These are phyloP conservation scores for Atta cephalotes DNA, from an alignment of 1,140 invertebrate species.

Conservation along the genomic window DNA sequence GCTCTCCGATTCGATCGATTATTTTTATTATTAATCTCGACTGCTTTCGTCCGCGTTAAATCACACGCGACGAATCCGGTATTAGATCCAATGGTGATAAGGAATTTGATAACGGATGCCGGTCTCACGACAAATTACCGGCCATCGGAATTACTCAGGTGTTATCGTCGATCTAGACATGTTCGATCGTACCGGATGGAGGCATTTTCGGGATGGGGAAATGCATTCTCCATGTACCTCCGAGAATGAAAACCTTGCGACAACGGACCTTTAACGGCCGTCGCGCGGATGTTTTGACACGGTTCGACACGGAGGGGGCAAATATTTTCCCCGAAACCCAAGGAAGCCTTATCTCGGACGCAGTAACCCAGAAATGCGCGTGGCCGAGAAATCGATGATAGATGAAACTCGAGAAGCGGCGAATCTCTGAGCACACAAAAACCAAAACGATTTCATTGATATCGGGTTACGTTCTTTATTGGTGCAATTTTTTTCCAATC, in stretches of 20 bases:
- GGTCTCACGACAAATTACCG: constrained; percentile 68
- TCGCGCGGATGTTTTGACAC: constrained; percentile 49
- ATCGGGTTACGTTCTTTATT: constrained; percentile 31
- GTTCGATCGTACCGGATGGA: constrained; percentile 54
- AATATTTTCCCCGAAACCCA: constrained; percentile 17
- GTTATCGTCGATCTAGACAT: constrained; percentile 68
- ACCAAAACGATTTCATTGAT: constrained; percentile 38
- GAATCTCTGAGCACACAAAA: constrained; percentile 10
- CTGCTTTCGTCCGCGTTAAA: constrained; percentile 30
- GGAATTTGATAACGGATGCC: constrained; percentile 68
- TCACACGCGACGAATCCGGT: constrained; percentile 61
- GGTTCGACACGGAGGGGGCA: constrained; percentile 26
- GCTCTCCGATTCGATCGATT: constrained; percentile 28
- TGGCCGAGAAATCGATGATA: constrained; percentile 58
- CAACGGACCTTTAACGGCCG: constrained; percentile 41
- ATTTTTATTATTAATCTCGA: constrained; percentile 64
- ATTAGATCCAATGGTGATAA: constrained; percentile 12
- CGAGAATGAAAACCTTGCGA: constrained; percentile 46
- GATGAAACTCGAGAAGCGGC: constrained; percentile 47
- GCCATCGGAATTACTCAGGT: constrained; percentile 59
- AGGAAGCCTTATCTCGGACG: constrained; percentile 36
- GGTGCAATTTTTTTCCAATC: background rate
- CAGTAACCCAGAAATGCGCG: constrained; percentile 47
- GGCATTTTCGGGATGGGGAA: constrained; percentile 65
- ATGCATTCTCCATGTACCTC: constrained; percentile 60